A percentile compares a stretch with the other conserved stretches of the same genome.
phyloP scores from a whole-genome alignment of 2,113 vertebrate species.

The Holacanthus passer region DNA sequence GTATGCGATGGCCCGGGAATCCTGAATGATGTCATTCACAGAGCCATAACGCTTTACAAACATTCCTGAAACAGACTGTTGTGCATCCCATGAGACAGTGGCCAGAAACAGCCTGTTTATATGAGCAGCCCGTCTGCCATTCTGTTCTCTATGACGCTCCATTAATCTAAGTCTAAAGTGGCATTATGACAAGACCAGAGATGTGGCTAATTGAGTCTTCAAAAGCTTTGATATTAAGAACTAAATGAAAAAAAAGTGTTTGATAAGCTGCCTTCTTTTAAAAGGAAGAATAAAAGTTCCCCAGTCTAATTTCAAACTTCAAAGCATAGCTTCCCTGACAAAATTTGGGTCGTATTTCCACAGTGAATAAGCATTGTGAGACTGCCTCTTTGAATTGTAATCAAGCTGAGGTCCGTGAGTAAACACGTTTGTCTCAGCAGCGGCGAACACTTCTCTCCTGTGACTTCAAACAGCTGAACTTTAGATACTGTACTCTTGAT shows the following conservation, averaged over 20 bases:
- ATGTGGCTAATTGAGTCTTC: conserved; percentile 62
- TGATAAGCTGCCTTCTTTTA: conserved; percentile 57
- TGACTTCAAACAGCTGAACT: conserved; percentile 52
- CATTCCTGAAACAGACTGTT: conserved; percentile 24
- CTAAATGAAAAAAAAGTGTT: conserved; percentile 63
- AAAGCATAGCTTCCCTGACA: conserved; percentile 84
- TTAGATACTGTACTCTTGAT: conserved; percentile 19
- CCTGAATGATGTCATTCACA: conserved; percentile 47
- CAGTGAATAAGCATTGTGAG: conserved; percentile 85
- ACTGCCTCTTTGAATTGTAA: conserved; percentile 85
- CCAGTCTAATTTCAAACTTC: conserved; percentile 85
- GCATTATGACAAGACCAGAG: conserved; percentile 45
- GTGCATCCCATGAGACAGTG: background rate
- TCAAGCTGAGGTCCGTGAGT: conserved; percentile 78
- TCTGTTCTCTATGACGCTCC: conserved; percentile 18
- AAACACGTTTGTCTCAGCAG: conserved; percentile 80
- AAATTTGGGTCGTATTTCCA: conserved; percentile 85
- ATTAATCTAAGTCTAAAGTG: conserved; percentile 40
- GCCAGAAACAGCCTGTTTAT: conserved; percentile 24
- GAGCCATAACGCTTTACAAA: conserved; percentile 33
- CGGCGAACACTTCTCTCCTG: conserved; percentile 48
- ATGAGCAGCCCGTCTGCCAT: background rate
- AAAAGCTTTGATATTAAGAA: conserved; percentile 74
- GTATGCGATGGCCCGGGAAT: conserved; percentile 18
- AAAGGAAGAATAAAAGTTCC: conserved; percentile 76